Percentiles rank a stretch among this genome's conserved stretches.
Conservation (phyloP, 2,113 vertebrate species). For the Paraplagusia blochii region DNA sequence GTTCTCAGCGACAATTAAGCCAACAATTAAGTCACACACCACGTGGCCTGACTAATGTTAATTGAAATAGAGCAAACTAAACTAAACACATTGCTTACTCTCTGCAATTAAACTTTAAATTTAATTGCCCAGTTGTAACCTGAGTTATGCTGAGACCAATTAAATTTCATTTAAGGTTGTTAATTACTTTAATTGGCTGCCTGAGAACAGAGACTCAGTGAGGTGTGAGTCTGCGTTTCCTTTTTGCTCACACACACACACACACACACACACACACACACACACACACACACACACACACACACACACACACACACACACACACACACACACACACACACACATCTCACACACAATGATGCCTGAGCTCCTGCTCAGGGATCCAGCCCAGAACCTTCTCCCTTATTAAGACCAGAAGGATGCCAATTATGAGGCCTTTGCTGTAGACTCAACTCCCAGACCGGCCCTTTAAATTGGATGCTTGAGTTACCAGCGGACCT, state of each 20-base stretch:
- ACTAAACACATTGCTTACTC: background rate
- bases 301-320: too few species aligned
- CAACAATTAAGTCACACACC: too few species aligned
- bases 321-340: too few species aligned
- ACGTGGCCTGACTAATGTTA: too few species aligned
- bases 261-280: conserved; percentile 9
- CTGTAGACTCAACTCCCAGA: conserved; percentile 66
- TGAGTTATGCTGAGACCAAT: background rate
- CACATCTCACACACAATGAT: conserved; percentile 61
- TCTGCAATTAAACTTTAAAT: background rate
- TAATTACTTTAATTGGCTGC: conserved; percentile 37
- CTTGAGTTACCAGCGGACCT: conserved; percentile 45
- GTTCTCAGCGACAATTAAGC: too few species aligned
- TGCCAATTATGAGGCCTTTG: conserved; percentile 76
- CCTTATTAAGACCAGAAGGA: conserved; percentile 78
- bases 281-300: too few species aligned
- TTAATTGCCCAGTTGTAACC: background rate
- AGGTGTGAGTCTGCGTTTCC: conserved; percentile 16
- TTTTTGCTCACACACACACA: conserved; percentile 6
- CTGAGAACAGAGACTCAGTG: conserved; percentile 16
- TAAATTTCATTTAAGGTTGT: conserved; percentile 3
- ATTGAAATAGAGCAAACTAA: too few species aligned
- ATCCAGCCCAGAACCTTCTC: conserved; percentile 58
- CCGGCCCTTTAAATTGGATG: conserved; percentile 72
- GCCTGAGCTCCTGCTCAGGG: conserved; percentile 40